Base-by-base conservation (phyloP, 2,113 vertebrate species). In the Choloepus hoffmanni region DNA sequence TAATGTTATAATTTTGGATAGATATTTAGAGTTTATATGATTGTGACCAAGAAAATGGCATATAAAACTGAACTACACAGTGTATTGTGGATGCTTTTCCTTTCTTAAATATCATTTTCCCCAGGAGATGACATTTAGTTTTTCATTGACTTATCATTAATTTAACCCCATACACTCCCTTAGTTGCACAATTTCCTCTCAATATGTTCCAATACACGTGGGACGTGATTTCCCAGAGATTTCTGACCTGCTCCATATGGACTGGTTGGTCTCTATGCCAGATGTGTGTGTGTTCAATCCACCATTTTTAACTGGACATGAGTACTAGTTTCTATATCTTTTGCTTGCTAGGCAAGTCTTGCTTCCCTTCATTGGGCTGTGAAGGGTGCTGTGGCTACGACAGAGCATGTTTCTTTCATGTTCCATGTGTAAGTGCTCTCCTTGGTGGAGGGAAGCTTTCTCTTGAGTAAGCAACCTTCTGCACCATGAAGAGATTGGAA, bases 101-200 rank as follows among this genome's bases (percentile, higher is more conserved):
- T 86, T 88, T 91, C 48, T 93, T 63, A 36, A 55, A 55, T 40
- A 92, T 36, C 48, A 81, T 48, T 60, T 85, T 88, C 84, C 13
- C 45, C 11, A 33, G 24, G 53, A 88, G 12, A 73, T 67, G 36
- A 89, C 62, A 65, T 16, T 89, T 68, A 88, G 4, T 81, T 72
- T 68, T 48, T 21, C 55, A 72, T 19, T 68, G 72, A 65, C 24
- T 73, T 85, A n/a, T 55, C 36, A 92, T 62, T 40, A 85, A 21
- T 92, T 86, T 12, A 45, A 16, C 62, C 24, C 68, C 62, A 70
- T 62, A 62, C 30, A 18, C 2, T 53, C 18, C 30, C 11, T 3
- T n/a, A 18, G 15, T 60, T 90, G 70, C 28, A 40, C 85, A 45
- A 81, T 79, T 26, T 76, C 58, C 36, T 95, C 28, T 74, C 30